These are phyloP conservation scores for Noctua janthina DNA, from an alignment of 2,888 invertebrate species.

Conservation along the genomic window DNA sequence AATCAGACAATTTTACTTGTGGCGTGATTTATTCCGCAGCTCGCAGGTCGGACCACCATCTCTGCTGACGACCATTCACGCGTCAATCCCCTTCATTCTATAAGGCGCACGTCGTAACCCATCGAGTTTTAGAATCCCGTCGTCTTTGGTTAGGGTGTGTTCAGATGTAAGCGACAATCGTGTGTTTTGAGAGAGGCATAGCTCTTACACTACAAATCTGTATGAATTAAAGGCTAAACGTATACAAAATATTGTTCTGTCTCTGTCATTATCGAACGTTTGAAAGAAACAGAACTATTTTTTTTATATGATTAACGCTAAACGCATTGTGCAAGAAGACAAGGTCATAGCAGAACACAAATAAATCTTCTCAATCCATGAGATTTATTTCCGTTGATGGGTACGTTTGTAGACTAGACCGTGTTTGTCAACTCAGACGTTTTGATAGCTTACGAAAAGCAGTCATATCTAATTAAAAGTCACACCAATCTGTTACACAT, in stretches of 20 bases:
- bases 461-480: not conserved
- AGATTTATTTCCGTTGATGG: not conserved
- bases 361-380: not conserved
- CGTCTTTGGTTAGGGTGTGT: constrained; percentile 9
- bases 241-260: not conserved
- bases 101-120: constrained; percentile 64
- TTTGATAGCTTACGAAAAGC: not conserved
- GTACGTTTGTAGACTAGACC: not conserved
- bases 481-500: not conserved
- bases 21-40: constrained; percentile 58
- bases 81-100: constrained; percentile 68
- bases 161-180: not conserved
- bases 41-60: constrained; percentile 62
- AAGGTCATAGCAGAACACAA: too few species aligned
- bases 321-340: not conserved
- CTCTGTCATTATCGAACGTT: not conserved
- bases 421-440: not conserved
- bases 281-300: not conserved
- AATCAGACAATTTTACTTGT: constrained; percentile 65
- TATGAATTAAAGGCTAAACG: not conserved
- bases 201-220: not conserved
- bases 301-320: not conserved
- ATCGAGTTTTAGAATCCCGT: constrained; percentile 54
- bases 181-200: not conserved
- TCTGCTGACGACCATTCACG: constrained; percentile 65